Evolutionary conservation across 2,888 invertebrate genomes (phyloP).

Genomic region (Coleophora deauratella): DNA sequence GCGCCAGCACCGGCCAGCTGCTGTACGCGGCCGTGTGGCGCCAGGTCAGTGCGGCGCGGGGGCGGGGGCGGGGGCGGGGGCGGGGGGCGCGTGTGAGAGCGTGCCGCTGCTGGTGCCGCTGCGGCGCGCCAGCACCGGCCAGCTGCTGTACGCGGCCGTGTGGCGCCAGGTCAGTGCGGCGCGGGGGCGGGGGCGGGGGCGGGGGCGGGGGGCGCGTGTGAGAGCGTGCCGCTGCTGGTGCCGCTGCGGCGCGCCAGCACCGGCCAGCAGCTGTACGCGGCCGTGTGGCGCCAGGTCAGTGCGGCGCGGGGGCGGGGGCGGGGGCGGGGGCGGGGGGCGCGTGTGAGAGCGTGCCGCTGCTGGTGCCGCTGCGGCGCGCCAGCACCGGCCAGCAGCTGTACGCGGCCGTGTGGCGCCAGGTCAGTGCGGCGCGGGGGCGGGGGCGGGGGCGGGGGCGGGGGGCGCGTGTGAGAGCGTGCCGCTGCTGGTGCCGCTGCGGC

Average conservation of each 20-base stretch:
- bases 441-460: slow-evolving; percentile 83
- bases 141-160: slow-evolving; percentile 80
- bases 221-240: slow-evolving; percentile 86
- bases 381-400: slow-evolving; percentile 79
- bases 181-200: slow-evolving; percentile 84
- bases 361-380: slow-evolving; percentile 79
- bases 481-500: slow-evolving; percentile 80
- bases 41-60: slow-evolving; percentile 78
- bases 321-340: slow-evolving; percentile 80
- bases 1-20: slow-evolving; percentile 79
- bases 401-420: slow-evolving; percentile 80
- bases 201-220: slow-evolving; percentile 79
- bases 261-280: slow-evolving; percentile 80
- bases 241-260: slow-evolving; percentile 77
- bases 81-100: slow-evolving; percentile 80
- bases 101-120: slow-evolving; percentile 86
- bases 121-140: slow-evolving; percentile 77
- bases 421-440: slow-evolving; percentile 86
- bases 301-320: slow-evolving; percentile 86
- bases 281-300: slow-evolving; percentile 81
- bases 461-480: slow-evolving; percentile 85
- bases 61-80: slow-evolving; percentile 85
- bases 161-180: slow-evolving; percentile 83
- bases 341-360: slow-evolving; percentile 84
- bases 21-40: slow-evolving; percentile 80